Evolutionary conservation across 2,888 invertebrate species (phyloP).

Genomic region (Omphaloscelis lunosa): DNA sequence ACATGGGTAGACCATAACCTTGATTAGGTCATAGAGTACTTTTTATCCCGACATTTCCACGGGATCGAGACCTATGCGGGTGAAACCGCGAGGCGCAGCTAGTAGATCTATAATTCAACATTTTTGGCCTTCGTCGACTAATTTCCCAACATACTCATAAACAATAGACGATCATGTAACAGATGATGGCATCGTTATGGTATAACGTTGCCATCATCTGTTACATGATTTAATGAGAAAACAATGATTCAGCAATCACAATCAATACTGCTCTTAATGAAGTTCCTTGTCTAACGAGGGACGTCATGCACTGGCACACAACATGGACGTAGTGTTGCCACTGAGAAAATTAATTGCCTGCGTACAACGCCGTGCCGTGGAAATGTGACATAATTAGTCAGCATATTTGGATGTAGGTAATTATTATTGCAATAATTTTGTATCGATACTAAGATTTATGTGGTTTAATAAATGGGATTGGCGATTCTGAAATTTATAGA

Average conservation of each 20-base stretch:
- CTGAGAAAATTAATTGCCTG: constrained; percentile 54
- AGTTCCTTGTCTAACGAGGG: constrained; percentile 56
- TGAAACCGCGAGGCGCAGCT: no score
- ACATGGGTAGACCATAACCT: no score
- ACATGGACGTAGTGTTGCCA: constrained; percentile 44
- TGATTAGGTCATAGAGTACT: no score
- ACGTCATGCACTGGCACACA: constrained; percentile 43
- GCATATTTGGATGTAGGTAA: background rate
- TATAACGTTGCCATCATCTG: no score
- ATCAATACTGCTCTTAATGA: constrained; percentile 55
- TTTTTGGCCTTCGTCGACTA: background rate
- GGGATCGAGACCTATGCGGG: no score
- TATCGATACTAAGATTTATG: constrained; percentile 11
- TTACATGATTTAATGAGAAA: constrained; percentile 51
- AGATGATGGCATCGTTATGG: constrained; percentile 40
- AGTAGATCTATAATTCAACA: background rate
- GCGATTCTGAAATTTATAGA: background rate
- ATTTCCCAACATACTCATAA: background rate
- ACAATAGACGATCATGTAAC: constrained; percentile 1
- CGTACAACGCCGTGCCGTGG: constrained; percentile 7
- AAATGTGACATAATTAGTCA: constrained; percentile 31
- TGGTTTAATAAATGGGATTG: background rate
- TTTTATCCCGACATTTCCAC: no score
- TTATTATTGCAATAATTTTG: constrained; percentile 12
- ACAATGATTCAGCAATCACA: constrained; percentile 57